Evolutionary conservation across 2,113 vertebrate species (phyloP), one percentile per base, ranked within the genome.

Genomic region (Myanophis thanlyinensis): DNA sequence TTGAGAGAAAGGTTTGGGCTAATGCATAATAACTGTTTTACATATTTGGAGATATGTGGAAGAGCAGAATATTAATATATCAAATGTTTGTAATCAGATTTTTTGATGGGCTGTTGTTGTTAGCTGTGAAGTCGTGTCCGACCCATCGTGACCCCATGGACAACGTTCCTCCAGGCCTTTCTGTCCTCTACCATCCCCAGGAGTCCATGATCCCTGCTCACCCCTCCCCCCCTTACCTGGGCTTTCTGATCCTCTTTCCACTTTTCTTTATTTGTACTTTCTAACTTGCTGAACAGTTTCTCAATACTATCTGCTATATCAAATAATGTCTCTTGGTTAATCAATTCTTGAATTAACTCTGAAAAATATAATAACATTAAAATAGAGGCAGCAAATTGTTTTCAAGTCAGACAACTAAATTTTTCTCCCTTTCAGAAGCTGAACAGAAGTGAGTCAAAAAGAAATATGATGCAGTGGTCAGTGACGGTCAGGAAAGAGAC

Each of bases 261-360:
- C 5, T 3, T 93, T 48, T 88, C 90, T 40, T 93, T 91, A 23
- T 97, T 96, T 27, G 98, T 3, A 85, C 91, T 91, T 94, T 92
- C 95, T 20, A 97, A 95, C 91, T 98, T 97, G 88, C 73, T 92
- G 94, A 98, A 99, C 5, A 99, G 96, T 91, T 95, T 97, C 54
- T 99, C 98, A 88, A 98, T 98, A 85, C 97, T 92, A 1, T 97
- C 97, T n/a, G 96, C 95, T 86, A 97, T 91, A 91, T 92, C 94
- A 90, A 93, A 35, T 87, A 85, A 67, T 4, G 20, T 90, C 44
- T 98, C 96, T 89, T 90, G 97, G 92, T 92, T 86, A 91, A 98
- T 47, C 85, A 99, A 94, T 15, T 96, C 96, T 67, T 97, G 95
- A 93, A 97, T 93, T 51, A 98, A 96, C 94, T 91, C 98, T 99